Evolutionary conservation across 2,113 vertebrate species (phyloP).

Genomic region (Dasyornis broadbenti): DNA sequence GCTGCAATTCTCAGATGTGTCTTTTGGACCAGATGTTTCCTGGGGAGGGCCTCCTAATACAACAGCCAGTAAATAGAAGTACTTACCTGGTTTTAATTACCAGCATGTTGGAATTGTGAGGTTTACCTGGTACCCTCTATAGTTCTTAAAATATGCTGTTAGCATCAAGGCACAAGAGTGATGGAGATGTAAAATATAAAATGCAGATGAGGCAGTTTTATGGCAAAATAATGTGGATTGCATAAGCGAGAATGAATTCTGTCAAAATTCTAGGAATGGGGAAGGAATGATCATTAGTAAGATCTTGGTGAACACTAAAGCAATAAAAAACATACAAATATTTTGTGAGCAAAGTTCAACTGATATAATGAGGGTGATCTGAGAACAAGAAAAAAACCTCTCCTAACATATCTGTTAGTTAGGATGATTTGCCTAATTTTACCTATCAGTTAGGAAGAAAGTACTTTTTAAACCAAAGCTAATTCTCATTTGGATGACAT

Average conservation of each 20-base stretch:
- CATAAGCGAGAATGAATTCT: background rate
- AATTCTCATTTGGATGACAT: background rate
- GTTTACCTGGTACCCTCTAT: background rate
- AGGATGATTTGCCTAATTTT: background rate
- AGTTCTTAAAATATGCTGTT: background rate
- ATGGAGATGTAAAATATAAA: background rate
- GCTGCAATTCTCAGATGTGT: background rate
- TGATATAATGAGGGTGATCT: background rate
- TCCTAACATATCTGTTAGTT: background rate
- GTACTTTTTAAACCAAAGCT: background rate
- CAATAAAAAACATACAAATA: background rate
- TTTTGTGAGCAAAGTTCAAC: background rate
- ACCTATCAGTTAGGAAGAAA: background rate
- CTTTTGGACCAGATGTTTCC: background rate
- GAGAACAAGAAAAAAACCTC: background rate
- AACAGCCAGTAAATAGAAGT: background rate
- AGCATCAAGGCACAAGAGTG: background rate
- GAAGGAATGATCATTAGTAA: background rate
- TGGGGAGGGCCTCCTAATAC: background rate
- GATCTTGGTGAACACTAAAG: background rate
- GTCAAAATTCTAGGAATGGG: background rate
- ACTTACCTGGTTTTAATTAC: background rate
- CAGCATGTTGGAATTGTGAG: background rate
- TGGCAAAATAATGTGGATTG: background rate
- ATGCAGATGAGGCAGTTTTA: background rate